Evolutionary conservation across 2,888 invertebrate genomes (phyloP), one percentile per base, ranked within the genome.

Genomic region (Coleophora flavipennella): DNA sequence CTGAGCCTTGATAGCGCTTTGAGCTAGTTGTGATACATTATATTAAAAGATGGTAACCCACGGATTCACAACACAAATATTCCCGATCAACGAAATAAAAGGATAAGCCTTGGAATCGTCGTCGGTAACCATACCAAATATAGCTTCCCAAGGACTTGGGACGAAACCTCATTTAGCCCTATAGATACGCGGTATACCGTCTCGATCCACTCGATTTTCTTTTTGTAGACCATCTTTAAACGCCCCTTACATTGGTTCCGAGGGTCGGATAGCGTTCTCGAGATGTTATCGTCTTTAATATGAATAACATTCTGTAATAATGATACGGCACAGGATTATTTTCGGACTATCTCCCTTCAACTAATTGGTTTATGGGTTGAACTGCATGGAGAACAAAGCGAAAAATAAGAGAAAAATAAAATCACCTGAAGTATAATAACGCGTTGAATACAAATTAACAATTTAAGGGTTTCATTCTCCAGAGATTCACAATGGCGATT

Each of bases 211-310:
- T 66, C 59, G 51, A 55, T 64, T 62, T 67, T 67, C 55, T 57
- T 71, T 69, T 67, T 59, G 57, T 62, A 52, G 54, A 51, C 51
- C 56, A 57, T 56, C 52, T 53, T 59, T 54, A 49, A 61, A 67
- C 69, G 66, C 71, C 70, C 70, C 65, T 57, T 53, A 59, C 62
- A 63, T 63, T 58, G 53, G 59, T 52, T 51, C 61, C 56, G 58
- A 58, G 67, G 63, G 61, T 59, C 59, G 57, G 57, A 58, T 60
- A 58, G 56, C 61, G 56, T 55, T 54, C 50, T 47, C 48, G 48
- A 62, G 76, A 75, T 76, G 56, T 59, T 74, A 75, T 75, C 74
- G 59, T 55, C 48, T 60, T 59, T 61, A 59, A 62, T 57, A 61
- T 49, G 55, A 63, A 67, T 59, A 67, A 64, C 61, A 62, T 70